Evolutionary conservation across 92 coral and sea anemone species (phyloP).

Genomic region (Epizoanthus stellaris): DNA sequence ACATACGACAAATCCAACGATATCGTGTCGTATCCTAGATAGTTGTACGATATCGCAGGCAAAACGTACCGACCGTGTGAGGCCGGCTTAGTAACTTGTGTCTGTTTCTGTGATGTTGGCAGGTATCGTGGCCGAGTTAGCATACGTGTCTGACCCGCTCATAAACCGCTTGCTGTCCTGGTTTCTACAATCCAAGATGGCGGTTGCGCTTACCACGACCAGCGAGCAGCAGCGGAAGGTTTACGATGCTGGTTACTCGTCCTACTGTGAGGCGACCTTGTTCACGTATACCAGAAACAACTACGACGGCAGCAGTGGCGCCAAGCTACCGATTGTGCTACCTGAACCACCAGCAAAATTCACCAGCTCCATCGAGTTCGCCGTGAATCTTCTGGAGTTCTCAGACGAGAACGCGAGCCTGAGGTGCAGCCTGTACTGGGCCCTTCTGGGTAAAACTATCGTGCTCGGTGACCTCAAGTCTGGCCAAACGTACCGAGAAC

Average conservation of each 20-base stretch:
- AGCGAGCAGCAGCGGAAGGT: slow-evolving; percentile 86
- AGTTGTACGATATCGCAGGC: too few species aligned
- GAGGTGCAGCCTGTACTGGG: slow-evolving; percentile 80
- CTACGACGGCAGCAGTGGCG: slow-evolving; percentile 79
- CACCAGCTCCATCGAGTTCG: slow-evolving; percentile 78
- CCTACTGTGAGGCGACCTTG: slow-evolving; percentile 92
- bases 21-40: too few species aligned
- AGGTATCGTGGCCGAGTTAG: slow-evolving; percentile 88
- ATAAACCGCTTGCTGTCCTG: slow-evolving; percentile 80
- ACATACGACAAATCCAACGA: too few species aligned
- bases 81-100: neutral
- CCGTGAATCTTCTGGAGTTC: slow-evolving; percentile 85
- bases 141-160: slow-evolving; percentile 74
- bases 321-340: slow-evolving; percentile 69
- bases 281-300: slow-evolving; percentile 65
- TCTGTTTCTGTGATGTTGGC: neutral
- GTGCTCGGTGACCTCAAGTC: slow-evolving; percentile 80
- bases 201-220: slow-evolving; percentile 74
- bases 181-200: slow-evolving; percentile 83
- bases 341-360: slow-evolving; percentile 77
- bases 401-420: slow-evolving; percentile 71
- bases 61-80: too few species aligned
- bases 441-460: slow-evolving; percentile 76
- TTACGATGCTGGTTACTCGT: slow-evolving; percentile 74
- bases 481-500: slow-evolving; percentile 85